A percentile compares a stretch with the other conserved stretches of the same genome.
Evolutionary conservation across 2,797 vertebrate genomes (phyloP).

Genomic region (Delichon dasypus): DNA sequence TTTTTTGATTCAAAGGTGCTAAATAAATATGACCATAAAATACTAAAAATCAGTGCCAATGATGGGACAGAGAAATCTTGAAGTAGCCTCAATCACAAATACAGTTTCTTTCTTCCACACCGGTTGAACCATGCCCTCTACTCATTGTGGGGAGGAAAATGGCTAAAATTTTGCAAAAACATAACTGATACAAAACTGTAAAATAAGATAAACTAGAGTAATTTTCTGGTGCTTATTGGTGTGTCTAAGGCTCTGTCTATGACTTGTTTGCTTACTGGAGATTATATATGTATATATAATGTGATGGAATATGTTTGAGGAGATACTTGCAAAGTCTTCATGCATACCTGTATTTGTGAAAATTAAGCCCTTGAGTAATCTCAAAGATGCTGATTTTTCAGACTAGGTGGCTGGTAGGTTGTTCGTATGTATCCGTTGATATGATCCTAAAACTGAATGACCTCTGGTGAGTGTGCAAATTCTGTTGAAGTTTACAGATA

Average conservation of each 20-base stretch:
- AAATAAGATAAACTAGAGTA: background rate
- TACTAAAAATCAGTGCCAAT: background rate
- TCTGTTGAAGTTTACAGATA: background rate
- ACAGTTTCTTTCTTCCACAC: background rate
- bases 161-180: background rate
- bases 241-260: background rate
- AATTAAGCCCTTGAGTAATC: background rate
- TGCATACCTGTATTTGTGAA: background rate
- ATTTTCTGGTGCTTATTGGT: background rate
- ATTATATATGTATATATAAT: background rate
- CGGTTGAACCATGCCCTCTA: background rate
- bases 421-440: background rate
- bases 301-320: background rate
- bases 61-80: background rate
- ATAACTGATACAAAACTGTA: background rate
- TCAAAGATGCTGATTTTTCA: background rate
- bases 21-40: background rate
- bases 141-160: background rate
- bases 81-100: background rate
- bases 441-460: background rate
- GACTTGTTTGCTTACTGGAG: background rate
- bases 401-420: background rate
- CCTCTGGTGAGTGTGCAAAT: background rate
- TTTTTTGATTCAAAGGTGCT: background rate
- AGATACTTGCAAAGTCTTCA: background rate